Evolutionary conservation across 2,113 vertebrate genomes (phyloP), one percentile per base, ranked within the genome.

Genomic region (Halichoeres trimaculatus): DNA sequence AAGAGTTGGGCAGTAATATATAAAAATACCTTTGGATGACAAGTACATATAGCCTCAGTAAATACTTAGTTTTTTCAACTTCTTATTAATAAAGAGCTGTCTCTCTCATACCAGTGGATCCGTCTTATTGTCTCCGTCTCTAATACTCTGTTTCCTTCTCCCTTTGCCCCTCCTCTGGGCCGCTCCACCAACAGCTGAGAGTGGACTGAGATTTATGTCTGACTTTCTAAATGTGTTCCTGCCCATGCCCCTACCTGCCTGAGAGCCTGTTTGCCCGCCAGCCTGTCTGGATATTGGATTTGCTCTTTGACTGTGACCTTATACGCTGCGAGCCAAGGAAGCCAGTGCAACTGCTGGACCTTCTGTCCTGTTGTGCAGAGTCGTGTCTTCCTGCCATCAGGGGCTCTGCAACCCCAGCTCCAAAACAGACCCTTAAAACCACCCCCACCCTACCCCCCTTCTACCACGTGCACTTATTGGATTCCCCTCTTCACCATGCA

Each of bases 301-400:
- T 92, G 92, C 92, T 93, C 89, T 93, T 92, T 88, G 78, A 61
- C 84, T 88, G 82, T 90, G 90, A 93, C 91, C 88, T 93, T 91
- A 85, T 90, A 90, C 81, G 70, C 51, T 43, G 74, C 56, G 70
- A 92, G 88, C 86, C 85, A 85, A 79, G 65, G 83, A 70, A 91
- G 85, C 86, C 51, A 56, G 61, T 70, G 82, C 60, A 59, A 88
- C 86, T 77, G 89, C 85, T 72, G 86, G 89, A 82, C 82, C 86
- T 76, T 78, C 73, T 73, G 81, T 86, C 85, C 85, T 85, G 87
- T 83, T 74, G 78, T 80, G 81, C 79, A 50, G 80, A 79, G 85
- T 88, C 61, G 68, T 83, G 85, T 77, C 83, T 78, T 66, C 70
- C 85, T 76, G 55, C 75, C 59, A 47, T 59, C 51, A 30, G 30